Percentiles rank a stretch among this genome's conserved stretches.
Evolutionary conservation across 2,113 vertebrate species (phyloP).

Genomic region (Gnathochromis pfefferi): DNA sequence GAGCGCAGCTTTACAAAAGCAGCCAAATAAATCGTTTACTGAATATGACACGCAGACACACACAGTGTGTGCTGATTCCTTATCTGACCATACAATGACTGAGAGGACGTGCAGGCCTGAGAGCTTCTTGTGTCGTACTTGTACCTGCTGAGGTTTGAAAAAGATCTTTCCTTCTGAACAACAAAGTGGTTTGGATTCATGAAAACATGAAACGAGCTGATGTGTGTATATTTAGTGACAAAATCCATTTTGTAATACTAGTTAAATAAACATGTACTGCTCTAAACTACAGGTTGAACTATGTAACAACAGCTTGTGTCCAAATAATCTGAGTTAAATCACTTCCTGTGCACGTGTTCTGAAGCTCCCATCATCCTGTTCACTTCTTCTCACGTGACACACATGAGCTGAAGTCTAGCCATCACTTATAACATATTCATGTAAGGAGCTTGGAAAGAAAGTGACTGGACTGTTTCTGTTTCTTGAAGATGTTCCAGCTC

Average conservation of each 20-base stretch:
- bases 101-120: not conserved
- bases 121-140: not conserved
- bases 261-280: not conserved
- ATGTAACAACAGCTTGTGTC: not conserved
- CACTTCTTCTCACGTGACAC: not conserved
- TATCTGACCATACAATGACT: not conserved
- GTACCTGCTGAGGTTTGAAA: not conserved
- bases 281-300: not conserved
- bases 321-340: not conserved
- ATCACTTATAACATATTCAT: not conserved
- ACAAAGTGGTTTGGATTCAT: not conserved
- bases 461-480: not conserved
- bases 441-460: not conserved
- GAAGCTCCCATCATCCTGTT: not conserved
- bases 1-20: conserved; percentile 51
- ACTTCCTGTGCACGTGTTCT: not conserved
- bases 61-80: not conserved
- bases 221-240: not conserved
- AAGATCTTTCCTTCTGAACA: not conserved
- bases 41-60: not conserved
- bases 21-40: conserved; percentile 52
- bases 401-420: not conserved
- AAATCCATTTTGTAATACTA: not conserved
- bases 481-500: not conserved
- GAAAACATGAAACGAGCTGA: not conserved